Percentiles rank a stretch among this genome's conserved stretches.
phyloP scores from a whole-genome alignment of 2,888 invertebrate species.

The Agrochola circellaris region DNA sequence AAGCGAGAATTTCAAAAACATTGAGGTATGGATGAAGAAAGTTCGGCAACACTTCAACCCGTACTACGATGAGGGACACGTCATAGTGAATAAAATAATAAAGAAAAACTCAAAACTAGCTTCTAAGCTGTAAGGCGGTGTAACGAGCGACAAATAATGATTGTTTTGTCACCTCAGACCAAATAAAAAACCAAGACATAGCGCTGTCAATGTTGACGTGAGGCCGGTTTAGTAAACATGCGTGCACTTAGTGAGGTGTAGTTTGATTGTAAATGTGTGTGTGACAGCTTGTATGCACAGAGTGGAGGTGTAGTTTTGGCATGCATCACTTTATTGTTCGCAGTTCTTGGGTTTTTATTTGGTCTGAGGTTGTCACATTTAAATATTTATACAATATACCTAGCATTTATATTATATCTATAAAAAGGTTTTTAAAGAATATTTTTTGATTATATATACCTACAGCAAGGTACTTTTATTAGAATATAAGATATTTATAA shows the following conservation, averaged over 20 bases:
- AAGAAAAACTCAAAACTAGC: slow-evolving; percentile 73
- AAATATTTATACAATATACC: background rate
- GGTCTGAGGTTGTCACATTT: background rate
- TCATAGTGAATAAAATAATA: slow-evolving; percentile 88
- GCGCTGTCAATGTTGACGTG: too few species aligned
- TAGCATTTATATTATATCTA: background rate
- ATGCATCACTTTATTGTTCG: too few species aligned
- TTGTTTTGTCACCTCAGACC: background rate
- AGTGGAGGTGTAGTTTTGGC: too few species aligned
- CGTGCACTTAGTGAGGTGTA: too few species aligned
- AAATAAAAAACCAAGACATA: too few species aligned
- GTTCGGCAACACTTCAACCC: slow-evolving; percentile 92
- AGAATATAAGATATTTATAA: background rate
- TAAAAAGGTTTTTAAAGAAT: background rate
- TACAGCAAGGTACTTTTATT: background rate
- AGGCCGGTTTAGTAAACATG: too few species aligned
- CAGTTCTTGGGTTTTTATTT: too few species aligned
- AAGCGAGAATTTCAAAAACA: slow-evolving; percentile 89
- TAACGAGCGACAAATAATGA: background rate
- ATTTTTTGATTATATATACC: background rate
- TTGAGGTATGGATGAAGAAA: slow-evolving; percentile 92
- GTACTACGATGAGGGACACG: slow-evolving; percentile 92
- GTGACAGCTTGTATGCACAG: too few species aligned
- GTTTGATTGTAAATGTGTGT: too few species aligned
- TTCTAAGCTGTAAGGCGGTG: slow-evolving; percentile 72